Evolutionary conservation across 2,888 invertebrate genomes (phyloP), one percentile per base, ranked within the genome.

Genomic region (Ariolimax columbianus): DNA sequence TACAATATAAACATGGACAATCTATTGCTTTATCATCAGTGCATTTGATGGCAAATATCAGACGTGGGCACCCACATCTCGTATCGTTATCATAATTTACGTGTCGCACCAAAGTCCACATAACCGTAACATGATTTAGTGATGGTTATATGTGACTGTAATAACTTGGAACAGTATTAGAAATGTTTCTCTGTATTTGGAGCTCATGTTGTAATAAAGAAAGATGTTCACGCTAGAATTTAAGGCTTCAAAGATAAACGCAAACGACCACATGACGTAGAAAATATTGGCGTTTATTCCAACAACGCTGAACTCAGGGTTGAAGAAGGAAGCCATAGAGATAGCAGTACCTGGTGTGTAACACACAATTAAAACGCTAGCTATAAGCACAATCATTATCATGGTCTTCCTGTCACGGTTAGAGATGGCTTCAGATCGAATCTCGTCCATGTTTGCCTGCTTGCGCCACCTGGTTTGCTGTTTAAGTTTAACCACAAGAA

Each of bases 221-320:
- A 73, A 73, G 4, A 77, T 77, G 19, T 59, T 77, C 55, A 77
- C 77, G 40, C 77, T 77, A 23, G 55, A 77, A 59, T 77, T 77
- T 1, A 77, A 55, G 33, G 77, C 55, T 26, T 77, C 77, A n/a
- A 77, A 36, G 14, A 23, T 23, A 23, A 77, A 77, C 0, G 23
- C 77, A 33, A 77, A 55, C 6, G 51, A 47, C 55, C 55, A 77
- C 26, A 19, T 19, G 6, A 19, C 33, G 36, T 23, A 77, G n/a
- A 77, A 55, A 0, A 55, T 2, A 23, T 77, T 77, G 2, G 26
- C 4, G 2, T 77, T 6, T 6, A 4, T 9, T 0, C 77, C 77
- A 1, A 55, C 30, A 26, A 77, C 33, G 36, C 47, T 77, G 30
- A 77, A 55, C 26, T 47, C 77, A 30, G 77, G 77, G 1, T 7